phyloP scores from a whole-genome alignment of 2,113 vertebrate genomes.

The Rhodinocichla rosea region DNA sequence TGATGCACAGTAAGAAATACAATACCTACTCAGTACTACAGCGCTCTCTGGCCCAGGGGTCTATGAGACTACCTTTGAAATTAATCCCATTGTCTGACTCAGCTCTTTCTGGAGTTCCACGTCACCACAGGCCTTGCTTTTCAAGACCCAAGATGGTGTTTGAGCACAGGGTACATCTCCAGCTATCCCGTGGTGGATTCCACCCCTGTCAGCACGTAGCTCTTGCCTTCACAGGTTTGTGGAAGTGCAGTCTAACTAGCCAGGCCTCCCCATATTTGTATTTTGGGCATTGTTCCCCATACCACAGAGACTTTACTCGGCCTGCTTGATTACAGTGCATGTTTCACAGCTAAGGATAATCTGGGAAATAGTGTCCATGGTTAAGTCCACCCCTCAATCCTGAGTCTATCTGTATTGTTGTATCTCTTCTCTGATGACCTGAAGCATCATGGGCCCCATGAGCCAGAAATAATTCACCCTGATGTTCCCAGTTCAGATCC shows the following conservation, averaged over 20 bases:
- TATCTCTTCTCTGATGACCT: neutral
- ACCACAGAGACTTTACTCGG: neutral
- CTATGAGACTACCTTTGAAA: neutral
- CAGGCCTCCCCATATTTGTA: neutral
- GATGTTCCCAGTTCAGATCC: no score
- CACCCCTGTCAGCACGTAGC: neutral
- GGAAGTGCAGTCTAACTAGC: neutral
- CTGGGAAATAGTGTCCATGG: neutral
- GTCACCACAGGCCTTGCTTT: neutral
- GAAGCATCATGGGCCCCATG: neutral
- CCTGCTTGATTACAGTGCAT: neutral
- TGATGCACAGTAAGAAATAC: neutral
- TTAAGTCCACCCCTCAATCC: neutral
- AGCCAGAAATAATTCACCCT: neutral
- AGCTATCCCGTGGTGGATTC: neutral
- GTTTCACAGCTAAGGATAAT: neutral
- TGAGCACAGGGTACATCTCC: neutral
- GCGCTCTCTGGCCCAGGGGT: neutral
- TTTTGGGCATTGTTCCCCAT: neutral
- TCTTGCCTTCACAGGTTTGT: neutral
- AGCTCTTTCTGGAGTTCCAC: neutral
- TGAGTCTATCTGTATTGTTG: fast-evolving
- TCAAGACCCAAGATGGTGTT: neutral
- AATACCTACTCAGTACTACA: neutral
- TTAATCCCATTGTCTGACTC: neutral